These are phyloP conservation scores for Tenthredo scrophulariae DNA, from an alignment of 2,888 invertebrate genomes.

Conservation along the genomic window DNA sequence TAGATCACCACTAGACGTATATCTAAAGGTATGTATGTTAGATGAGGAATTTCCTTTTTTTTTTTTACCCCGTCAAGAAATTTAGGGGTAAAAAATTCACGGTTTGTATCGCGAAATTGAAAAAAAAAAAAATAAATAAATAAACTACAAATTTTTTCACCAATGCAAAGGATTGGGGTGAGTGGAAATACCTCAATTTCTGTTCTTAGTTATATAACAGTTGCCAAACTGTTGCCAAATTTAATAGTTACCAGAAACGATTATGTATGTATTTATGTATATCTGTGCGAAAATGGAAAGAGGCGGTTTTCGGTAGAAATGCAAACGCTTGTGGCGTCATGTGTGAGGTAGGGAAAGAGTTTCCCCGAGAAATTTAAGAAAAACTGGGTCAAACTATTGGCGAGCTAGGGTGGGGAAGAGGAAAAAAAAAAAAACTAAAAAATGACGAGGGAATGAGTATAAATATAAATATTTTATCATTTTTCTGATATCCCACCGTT, in stretches of 20 bases:
- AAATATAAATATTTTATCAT: background rate
- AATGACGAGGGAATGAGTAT: background rate
- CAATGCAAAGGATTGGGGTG: too few species aligned
- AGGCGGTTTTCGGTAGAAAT: background rate
- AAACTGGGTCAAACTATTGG: conserved; percentile 60
- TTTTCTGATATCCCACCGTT: background rate
- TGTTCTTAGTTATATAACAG: too few species aligned
- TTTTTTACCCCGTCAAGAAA: background rate
- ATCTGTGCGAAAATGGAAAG: background rate
- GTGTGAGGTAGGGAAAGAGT: background rate
- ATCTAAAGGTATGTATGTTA: background rate
- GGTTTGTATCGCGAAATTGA: too few species aligned
- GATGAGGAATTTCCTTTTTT: background rate
- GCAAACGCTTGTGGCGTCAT: background rate
- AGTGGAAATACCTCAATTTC: too few species aligned
- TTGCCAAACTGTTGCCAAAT: too few species aligned
- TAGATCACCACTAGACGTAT: conserved; percentile 11
- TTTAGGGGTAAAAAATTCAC: background rate
- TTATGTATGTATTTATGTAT: background rate
- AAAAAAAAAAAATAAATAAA: too few species aligned
- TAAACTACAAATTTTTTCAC: too few species aligned
- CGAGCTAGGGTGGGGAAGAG: conserved; percentile 51
- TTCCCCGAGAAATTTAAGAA: conserved; percentile 60
- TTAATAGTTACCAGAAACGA: background rate
- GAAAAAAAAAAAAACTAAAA: background rate